These are phyloP conservation scores for Leptinotarsa tumamoca DNA, from an alignment of 2,888 invertebrate species.

Conservation along the genomic window DNA sequence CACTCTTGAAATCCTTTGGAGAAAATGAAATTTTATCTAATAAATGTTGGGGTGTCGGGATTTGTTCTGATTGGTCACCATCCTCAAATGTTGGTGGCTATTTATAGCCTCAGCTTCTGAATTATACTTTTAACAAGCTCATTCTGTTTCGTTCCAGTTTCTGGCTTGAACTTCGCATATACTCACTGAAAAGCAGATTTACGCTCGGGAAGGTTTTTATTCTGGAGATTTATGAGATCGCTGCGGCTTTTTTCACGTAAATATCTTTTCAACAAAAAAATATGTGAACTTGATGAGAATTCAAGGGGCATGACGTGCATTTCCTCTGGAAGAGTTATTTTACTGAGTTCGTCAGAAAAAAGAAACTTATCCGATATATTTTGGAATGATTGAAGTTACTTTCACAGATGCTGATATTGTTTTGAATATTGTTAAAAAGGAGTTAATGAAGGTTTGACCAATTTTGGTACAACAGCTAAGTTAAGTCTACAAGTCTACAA, in stretches of 20 bases:
- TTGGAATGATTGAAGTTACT: too few relatives aligned
- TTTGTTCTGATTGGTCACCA: not conserved
- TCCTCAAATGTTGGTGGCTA: not conserved
- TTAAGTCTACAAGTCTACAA: too few relatives aligned
- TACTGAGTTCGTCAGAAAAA: too few relatives aligned
- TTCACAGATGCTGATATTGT: too few relatives aligned
- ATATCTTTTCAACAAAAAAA: not conserved
- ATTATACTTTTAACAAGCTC: constrained; percentile 10
- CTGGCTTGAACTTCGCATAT: not conserved
- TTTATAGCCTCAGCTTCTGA: not conserved
- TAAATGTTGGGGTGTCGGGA: not conserved
- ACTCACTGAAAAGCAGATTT: not conserved
- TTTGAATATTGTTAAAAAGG: too few relatives aligned
- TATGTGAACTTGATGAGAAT: not conserved
- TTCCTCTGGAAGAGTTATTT: not conserved
- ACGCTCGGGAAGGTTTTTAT: not conserved
- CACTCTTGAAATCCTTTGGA: too few relatives aligned
- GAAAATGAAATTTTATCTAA: not conserved
- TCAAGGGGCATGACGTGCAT: not conserved
- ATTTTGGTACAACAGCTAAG: too few relatives aligned
- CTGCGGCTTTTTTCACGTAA: not conserved
- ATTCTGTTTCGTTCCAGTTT: not conserved
- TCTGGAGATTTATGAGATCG: not conserved
- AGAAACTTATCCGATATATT: too few relatives aligned
- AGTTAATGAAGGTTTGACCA: too few relatives aligned